Evolutionary conservation across 2,797 vertebrate genomes (phyloP), one percentile per base, ranked within the genome.

Genomic region (Enteromius anoplus): DNA sequence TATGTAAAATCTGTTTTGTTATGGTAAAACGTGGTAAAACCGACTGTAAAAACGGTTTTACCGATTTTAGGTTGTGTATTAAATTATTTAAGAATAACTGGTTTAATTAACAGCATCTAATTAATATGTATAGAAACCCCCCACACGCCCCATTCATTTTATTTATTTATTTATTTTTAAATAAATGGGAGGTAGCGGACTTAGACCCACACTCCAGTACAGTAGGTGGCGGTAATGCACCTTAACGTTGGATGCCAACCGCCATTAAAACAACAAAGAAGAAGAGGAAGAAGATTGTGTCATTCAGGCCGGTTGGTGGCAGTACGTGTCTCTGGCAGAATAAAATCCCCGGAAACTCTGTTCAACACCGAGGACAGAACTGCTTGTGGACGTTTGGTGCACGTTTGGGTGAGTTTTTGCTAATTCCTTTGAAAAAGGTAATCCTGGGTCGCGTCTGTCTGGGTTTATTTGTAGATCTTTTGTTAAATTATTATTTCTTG

Each of bases 241-340:
- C 26, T 26, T 26, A 26, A 26, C 26, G 26, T 26, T 26, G 26
- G 26, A 26, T 26, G 26, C 26, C 26, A 26, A 26, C 26, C 26
- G 26, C 26, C 26, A 26, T 26, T 26, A 26, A 26, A 26, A 26
- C 26, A 26, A 26, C 26, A 26, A 26, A 26, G 26, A 26, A 26
- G 26, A 26, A 26, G 26, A 26, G 26, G 26, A 32, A 32, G 2
- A 32, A 32, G 32, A 3, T 32, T 29, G 60, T 32, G 62, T 32
- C 72, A 17, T 7, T 64, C 82, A 49, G 51, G 32, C 75, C 75
- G 42, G 26, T 8, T 64, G 75, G n/a, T 62, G 82, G 82, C 82
- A 70, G 75, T 45, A 69, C 26, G 5, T 7, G 64, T 47, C 12
- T 45, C 37, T 5, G 3, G 2, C 6, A 21, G 23, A 34, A 78